phyloP scores from a whole-genome alignment of 1,140 invertebrate species.

The Mamestra configurata region DNA sequence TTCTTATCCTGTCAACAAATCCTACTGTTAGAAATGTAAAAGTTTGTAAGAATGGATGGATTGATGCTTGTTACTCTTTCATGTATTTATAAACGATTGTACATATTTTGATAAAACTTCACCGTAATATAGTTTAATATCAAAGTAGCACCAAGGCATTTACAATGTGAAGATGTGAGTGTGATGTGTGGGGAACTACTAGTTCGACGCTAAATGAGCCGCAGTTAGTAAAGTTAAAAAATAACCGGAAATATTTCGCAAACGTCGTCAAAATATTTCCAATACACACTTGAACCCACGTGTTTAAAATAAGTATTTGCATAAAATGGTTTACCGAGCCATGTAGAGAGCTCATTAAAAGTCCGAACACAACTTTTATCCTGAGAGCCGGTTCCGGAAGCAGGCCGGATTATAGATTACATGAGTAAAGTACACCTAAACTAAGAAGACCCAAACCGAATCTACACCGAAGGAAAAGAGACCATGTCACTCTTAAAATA shows the following conservation, averaged over 20 bases:
- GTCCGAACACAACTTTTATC: slow-evolving; percentile 47
- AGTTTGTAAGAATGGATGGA: too few species aligned
- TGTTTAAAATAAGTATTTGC: slow-evolving; percentile 3
- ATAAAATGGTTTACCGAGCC: slow-evolving; percentile 34
- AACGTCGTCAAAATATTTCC: not conserved
- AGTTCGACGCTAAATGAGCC: too few species aligned
- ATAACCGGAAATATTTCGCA: not conserved
- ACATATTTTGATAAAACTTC: too few species aligned
- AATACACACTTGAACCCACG: not conserved
- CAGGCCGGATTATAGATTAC: slow-evolving; percentile 39
- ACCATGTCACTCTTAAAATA: not conserved
- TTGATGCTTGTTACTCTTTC: too few species aligned
- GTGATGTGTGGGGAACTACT: too few species aligned
- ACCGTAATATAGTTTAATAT: too few species aligned
- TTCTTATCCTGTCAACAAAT: too few species aligned
- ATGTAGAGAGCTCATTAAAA: slow-evolving; percentile 48
- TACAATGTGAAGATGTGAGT: too few species aligned
- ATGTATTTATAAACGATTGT: too few species aligned
- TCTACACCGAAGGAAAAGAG: not conserved
- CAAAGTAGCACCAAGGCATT: too few species aligned
- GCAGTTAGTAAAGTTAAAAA: too few species aligned
- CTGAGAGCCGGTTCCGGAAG: slow-evolving; percentile 5
- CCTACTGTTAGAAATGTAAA: too few species aligned
- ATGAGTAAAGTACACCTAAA: slow-evolving; percentile 32
- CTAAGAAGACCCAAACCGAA: not conserved